Evolutionary conservation across 1,140 invertebrate genomes (phyloP).

Genomic region (Callitettix versicolor): DNA sequence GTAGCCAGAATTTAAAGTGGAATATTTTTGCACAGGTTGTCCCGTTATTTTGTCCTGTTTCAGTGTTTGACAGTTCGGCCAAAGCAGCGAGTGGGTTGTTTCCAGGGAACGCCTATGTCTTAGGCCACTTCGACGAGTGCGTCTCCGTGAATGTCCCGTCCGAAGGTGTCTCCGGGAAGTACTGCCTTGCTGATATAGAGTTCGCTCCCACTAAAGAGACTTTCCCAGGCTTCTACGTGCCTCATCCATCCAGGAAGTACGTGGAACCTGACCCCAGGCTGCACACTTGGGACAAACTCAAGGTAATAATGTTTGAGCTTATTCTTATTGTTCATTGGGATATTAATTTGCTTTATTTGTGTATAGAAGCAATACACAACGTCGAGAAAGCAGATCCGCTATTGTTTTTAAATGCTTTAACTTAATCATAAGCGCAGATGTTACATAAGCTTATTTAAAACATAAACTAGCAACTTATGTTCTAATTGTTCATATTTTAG

Average conservation of each 20-base stretch:
- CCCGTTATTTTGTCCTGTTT: too few relatives aligned
- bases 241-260: not conserved
- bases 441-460: too few relatives aligned
- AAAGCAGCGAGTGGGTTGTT: slow-evolving; percentile 36
- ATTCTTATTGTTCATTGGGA: not conserved
- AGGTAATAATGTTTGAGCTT: not conserved
- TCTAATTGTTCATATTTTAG: too few relatives aligned
- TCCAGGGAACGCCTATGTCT: slow-evolving; percentile 35
- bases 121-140: slow-evolving; percentile 42
- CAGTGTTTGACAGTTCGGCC: slow-evolving; percentile 40
- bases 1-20: too few relatives aligned
- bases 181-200: slow-evolving; percentile 45
- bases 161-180: slow-evolving; percentile 35
- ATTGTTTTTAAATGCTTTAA: too few relatives aligned
- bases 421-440: too few relatives aligned
- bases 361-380: too few relatives aligned
- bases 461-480: too few relatives aligned
- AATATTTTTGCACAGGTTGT: too few relatives aligned
- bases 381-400: too few relatives aligned
- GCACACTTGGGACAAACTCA: not conserved
- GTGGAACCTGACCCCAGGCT: not conserved
- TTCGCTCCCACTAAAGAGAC: slow-evolving; percentile 21
- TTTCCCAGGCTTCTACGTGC: not conserved
- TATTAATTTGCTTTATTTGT: not conserved
- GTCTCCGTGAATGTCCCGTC: slow-evolving; percentile 18